Percentiles rank a stretch among this genome's conserved stretches.
Conservation (phyloP, 2,113 vertebrate species). For the Onychorhynchus coronatus region DNA sequence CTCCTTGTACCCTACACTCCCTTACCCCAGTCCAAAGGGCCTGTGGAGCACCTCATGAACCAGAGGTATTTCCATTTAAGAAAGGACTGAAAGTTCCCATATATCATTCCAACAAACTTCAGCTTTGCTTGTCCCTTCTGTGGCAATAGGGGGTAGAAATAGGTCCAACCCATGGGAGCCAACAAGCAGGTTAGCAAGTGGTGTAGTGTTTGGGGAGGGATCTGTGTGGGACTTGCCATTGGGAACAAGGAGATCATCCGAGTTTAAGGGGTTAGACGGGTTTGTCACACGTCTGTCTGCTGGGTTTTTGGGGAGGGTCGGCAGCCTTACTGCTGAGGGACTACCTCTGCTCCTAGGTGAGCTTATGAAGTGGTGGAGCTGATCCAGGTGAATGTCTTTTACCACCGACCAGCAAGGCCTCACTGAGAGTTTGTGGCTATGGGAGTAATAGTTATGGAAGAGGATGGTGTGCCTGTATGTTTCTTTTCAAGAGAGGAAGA, state of each 20-base stretch:
- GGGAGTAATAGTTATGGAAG: neutral
- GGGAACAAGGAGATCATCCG: neutral
- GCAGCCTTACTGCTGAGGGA: neutral
- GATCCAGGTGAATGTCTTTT: neutral
- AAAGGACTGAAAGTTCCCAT: neutral
- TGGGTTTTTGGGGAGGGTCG: neutral
- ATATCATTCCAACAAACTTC: neutral
- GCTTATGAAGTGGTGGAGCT: neutral
- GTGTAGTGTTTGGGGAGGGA: neutral
- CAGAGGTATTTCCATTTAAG: neutral
- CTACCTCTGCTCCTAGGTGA: neutral
- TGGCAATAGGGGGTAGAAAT: neutral
- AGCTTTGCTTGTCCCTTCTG: neutral
- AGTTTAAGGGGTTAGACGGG: neutral
- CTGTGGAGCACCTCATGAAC: neutral
- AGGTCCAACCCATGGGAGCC: neutral
- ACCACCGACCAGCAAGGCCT: neutral
- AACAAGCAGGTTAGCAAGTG: neutral
- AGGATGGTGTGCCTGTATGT: neutral
- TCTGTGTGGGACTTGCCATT: neutral
- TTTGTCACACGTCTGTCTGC: neutral
- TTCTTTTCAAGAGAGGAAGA: neutral
- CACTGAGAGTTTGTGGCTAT: neutral
- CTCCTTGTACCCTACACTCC: neutral
- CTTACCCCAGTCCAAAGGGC: neutral